Conservation (phyloP, 2,797 vertebrate genomes). For the Amniataba percoides region DNA sequence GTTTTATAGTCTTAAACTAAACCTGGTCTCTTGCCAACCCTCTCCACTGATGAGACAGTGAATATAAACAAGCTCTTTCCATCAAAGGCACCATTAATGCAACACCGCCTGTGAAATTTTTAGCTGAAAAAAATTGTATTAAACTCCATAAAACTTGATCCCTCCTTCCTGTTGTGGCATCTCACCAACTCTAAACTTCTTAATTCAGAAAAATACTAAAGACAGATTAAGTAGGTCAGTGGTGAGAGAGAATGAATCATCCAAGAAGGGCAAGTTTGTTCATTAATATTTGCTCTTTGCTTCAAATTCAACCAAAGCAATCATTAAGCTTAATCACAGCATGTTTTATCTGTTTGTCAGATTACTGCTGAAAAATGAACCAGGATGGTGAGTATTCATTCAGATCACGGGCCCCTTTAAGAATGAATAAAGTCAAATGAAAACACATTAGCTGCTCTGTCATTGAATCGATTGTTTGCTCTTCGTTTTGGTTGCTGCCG, state of each 20-base stretch:
- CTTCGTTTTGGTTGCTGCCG: neutral
- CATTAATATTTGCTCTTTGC: neutral
- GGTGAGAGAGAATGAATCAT: neutral
- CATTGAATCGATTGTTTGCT: conserved; percentile 3
- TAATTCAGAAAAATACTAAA: neutral
- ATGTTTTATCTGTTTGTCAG: neutral
- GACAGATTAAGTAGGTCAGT: neutral
- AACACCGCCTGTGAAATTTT: neutral
- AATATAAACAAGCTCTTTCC: neutral
- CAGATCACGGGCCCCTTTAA: neutral
- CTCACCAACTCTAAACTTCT: neutral
- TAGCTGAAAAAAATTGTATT: neutral
- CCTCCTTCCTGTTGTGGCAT: neutral
- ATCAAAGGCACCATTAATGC: neutral
- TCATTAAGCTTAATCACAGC: neutral
- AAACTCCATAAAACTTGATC: neutral
- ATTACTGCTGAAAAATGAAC: neutral
- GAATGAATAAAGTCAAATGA: neutral
- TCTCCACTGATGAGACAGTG: neutral
- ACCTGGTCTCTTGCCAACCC: neutral
- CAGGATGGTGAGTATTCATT: too few relatives aligned
- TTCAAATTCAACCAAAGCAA: neutral
- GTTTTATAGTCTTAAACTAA: neutral
- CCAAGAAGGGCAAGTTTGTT: neutral
- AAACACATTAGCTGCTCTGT: neutral